phyloP scores from a whole-genome alignment of 2,113 vertebrate genomes.

The Mungos mungo region DNA sequence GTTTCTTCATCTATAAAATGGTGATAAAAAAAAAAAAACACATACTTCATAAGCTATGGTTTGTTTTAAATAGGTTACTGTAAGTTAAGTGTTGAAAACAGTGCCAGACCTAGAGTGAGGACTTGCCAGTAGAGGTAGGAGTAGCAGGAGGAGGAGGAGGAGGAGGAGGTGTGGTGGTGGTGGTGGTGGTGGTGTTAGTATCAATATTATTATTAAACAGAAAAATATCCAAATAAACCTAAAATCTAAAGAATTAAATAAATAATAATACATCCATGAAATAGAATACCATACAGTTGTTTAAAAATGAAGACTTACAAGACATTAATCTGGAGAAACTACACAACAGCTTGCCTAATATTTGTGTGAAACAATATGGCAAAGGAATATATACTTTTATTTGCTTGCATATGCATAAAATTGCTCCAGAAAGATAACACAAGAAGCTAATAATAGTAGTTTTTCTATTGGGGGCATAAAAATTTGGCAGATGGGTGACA shows the following conservation, averaged over 20 bases:
- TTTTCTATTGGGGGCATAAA: conserved; percentile 8
- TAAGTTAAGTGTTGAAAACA: not conserved
- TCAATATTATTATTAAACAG: not conserved
- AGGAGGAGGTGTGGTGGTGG: not conserved
- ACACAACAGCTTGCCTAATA: not conserved
- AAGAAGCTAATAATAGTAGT: not conserved
- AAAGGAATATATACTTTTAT: not conserved
- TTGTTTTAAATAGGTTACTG: not conserved
- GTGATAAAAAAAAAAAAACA: not conserved
- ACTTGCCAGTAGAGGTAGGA: not conserved
- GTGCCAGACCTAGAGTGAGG: not conserved
- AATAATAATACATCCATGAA: not conserved
- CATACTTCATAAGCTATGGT: not conserved
- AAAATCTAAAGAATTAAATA: not conserved
- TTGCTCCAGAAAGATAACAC: not conserved
- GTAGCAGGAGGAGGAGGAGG: not conserved
- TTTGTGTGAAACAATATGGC: not conserved
- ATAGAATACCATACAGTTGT: not conserved
- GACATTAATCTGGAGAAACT: not conserved
- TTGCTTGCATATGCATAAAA: not conserved
- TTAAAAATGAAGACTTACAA: not conserved
- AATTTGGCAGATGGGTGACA: not conserved
- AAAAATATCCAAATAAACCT: not conserved
- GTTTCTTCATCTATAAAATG: not conserved
- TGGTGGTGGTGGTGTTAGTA: not conserved